These are phyloP conservation scores for Phytoseiulus persimilis DNA, from an alignment of 2,888 invertebrate genomes.

Conservation along the genomic window DNA sequence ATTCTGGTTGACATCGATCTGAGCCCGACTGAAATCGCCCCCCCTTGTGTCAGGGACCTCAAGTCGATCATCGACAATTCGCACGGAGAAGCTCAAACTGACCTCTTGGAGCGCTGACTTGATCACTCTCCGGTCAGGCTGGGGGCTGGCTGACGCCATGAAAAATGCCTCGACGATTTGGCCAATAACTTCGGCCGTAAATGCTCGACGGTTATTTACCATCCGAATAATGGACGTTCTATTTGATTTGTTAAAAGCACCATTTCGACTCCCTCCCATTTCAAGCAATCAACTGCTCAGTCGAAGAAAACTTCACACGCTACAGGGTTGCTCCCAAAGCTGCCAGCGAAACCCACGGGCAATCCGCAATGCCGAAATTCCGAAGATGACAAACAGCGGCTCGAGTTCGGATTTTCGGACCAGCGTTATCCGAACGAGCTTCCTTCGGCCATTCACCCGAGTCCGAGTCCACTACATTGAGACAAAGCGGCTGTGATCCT, in stretches of 20 bases:
- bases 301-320: neutral
- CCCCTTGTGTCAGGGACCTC: no score
- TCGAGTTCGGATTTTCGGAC: neutral
- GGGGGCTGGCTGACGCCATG: neutral
- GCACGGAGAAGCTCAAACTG: neutral
- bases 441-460: neutral
- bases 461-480: neutral
- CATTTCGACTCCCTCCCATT: neutral
- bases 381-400: slow-evolving; percentile 5
- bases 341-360: neutral
- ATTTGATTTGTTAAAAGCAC: neutral
- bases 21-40: no score
- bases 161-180: neutral
- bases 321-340: neutral
- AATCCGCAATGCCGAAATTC: neutral
- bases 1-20: no score
- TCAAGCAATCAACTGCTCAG: neutral
- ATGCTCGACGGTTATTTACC: neutral
- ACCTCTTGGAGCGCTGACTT: neutral
- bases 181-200: neutral
- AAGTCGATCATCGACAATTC: neutral
- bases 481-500: neutral
- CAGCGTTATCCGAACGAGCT: no score
- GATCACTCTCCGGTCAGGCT: neutral
- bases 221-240: neutral